Base-by-base conservation (phyloP, 2,113 vertebrate genomes). In the Pongo pygmaeus region DNA sequence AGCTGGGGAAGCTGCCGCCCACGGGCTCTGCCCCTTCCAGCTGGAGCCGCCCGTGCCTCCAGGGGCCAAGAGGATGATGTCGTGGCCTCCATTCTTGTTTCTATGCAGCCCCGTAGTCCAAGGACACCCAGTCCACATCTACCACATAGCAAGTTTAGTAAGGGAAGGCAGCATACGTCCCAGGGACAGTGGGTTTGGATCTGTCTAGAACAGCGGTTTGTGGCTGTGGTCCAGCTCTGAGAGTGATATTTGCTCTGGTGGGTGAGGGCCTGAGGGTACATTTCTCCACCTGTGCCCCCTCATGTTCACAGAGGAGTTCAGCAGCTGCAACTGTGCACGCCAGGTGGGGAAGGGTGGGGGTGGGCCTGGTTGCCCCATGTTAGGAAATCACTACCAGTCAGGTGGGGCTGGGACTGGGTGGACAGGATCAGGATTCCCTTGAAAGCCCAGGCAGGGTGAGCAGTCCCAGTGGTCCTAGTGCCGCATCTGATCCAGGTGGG, bases 31-130 rank as follows among this genome's bases (percentile, higher is more conserved):
- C 97, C 87, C 83, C 55, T 61, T 67, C 70, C 69, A 40, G 59
- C 64, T 6, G n/a, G 40, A 40, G 59, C 93, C n/a, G 16, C 97
- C 98, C 84, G 2, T 81, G n/a, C 52, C 79, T 97, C 98, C 94
- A 72, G 84, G 96, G 96, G 97, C 96, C 98, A 97, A 81, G 35
- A 92, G 97, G 98, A 97, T 89, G 97, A 96, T 96, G 97, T 97
- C 5, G 77, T 0, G 96, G 98, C 98, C 98, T 97, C 23, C 8
- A 0, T 18, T 96, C 98, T 95, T 72, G 18, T 84, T 95, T 91
- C 98, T 98, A 97, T 98, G 98, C 98, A 98, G 98, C 98, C 96
- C 91, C 79, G 14, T 1, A 32, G 95, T 32, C 97, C 97, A 93
- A 59, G 78, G 89, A 97, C 97, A 79, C 55, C 93, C 94, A 78